phyloP scores from a whole-genome alignment of 2,797 vertebrate species.

The Spheniscus humboldti region DNA sequence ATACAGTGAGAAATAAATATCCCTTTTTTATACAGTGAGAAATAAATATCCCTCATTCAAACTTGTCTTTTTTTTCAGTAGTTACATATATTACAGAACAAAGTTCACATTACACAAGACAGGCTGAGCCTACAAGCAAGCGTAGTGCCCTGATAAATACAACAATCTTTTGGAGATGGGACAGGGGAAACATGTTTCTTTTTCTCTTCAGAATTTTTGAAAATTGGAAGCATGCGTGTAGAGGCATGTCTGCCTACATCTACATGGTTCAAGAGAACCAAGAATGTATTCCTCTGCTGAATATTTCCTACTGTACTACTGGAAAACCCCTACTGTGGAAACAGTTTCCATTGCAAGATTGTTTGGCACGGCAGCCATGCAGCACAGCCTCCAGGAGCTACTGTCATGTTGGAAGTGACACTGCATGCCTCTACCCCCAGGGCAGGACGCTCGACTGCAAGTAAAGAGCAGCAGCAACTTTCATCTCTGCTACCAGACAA shows the following conservation, averaged over 20 bases:
- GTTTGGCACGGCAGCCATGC: background rate
- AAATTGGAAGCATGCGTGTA: background rate
- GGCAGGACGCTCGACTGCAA: background rate
- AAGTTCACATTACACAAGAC: background rate
- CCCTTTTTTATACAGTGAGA: background rate
- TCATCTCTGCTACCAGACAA: slow-evolving; percentile 22
- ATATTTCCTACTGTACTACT: background rate
- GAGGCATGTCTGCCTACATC: background rate
- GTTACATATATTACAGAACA: background rate
- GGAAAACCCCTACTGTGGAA: background rate
- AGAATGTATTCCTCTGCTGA: background rate
- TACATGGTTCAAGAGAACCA: background rate
- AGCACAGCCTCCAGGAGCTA: background rate
- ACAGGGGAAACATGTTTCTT: fast-evolving
- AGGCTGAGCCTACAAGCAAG: background rate
- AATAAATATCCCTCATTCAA: background rate
- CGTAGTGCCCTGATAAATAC: fast-evolving
- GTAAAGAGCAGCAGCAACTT: background rate
- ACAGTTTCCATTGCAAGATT: background rate
- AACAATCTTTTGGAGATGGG: background rate
- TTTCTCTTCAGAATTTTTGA: background rate
- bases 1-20: background rate
- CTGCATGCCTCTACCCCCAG: background rate
- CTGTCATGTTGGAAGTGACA: background rate
- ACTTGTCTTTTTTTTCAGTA: background rate